Conservation (phyloP, 2,113 vertebrate species). For the Oryzias javanicus region DNA sequence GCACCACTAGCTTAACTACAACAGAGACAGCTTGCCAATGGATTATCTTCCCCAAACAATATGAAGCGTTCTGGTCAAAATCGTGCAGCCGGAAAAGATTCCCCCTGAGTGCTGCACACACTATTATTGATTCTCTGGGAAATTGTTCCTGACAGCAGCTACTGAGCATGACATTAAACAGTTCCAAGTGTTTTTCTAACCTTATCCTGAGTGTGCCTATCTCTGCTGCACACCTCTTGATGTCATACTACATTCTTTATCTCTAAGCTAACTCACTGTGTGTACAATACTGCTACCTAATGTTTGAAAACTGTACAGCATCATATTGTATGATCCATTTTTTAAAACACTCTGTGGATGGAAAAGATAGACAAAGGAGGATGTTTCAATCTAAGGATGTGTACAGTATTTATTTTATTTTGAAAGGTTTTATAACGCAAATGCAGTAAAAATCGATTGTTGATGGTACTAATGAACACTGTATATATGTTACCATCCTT, state of each 20-base stretch:
- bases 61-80: slow-evolving; percentile 32
- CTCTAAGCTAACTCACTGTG: slow-evolving; percentile 9
- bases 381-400: slow-evolving; percentile 51
- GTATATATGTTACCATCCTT: too few relatives aligned
- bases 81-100: slow-evolving; percentile 29
- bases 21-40: slow-evolving; percentile 17
- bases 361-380: slow-evolving; percentile 19
- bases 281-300: slow-evolving; percentile 68
- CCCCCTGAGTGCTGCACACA: slow-evolving; percentile 20
- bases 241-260: slow-evolving; percentile 19
- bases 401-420: slow-evolving; percentile 80
- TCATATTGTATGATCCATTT: slow-evolving; percentile 36
- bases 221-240: slow-evolving; percentile 35
- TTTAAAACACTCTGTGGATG: slow-evolving; percentile 55
- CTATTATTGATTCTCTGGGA: slow-evolving; percentile 51
- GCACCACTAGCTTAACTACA: slow-evolving; percentile 41
- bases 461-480: too few relatives aligned
- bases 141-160: slow-evolving; percentile 46
- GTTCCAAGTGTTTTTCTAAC: slow-evolving; percentile 28
- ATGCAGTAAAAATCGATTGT: slow-evolving; percentile 34
- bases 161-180: slow-evolving; percentile 19
- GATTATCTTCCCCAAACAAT: slow-evolving; percentile 33
- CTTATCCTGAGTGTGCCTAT: slow-evolving; percentile 24
- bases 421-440: slow-evolving; percentile 64
- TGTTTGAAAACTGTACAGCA: slow-evolving; percentile 56